Evolutionary conservation across 2,113 vertebrate genomes (phyloP), one percentile per base, ranked within the genome.

Genomic region (Hippocampus barbouri): DNA sequence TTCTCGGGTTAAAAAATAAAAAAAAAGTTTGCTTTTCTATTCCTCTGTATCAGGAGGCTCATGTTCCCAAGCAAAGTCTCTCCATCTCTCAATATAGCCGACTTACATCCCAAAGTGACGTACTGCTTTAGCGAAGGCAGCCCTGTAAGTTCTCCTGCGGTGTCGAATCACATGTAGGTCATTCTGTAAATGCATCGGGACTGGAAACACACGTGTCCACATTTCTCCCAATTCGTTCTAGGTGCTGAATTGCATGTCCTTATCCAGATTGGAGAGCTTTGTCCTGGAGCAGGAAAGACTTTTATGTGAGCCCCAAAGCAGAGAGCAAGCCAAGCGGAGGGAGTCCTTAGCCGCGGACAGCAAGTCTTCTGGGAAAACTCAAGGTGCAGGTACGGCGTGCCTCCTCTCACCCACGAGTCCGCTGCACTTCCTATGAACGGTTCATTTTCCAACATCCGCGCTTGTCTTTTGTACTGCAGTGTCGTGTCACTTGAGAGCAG

Each of bases 41-140:
- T 76, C 85, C 68, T 2, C 70, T 88, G 90, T 88, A 85, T 90
- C 88, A 97, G 96, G 89, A 93, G 93, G 70, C 86, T 97, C 61
- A 94, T 93, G 43, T 96, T 98, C 72, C 94, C 94, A 74, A 94
- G 94, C 78, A 98, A 96, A 90, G 93, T 97, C 5, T 88, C 94
- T n/a, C 93, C 95, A 0, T 86, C 93, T 41, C 90, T 97, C 79
- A 94, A 75, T 7, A 85, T 78, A 10, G 80, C 89, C 8, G 95
- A 95, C 61, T 67, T 89, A 0, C 95, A 95, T 0, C 94, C 94
- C 75, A 95, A 91, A 89, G 90, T 97, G 20, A 71, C 93, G 0
- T 98, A 98, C 75, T 93, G 92, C 25, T 76, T 95, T 66, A 93
- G 91, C 73, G 94, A 96, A 64, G 85, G 89, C 80, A 86, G 77